Evolutionary conservation across 2,797 vertebrate species (phyloP).

Genomic region (Gadopsis bispinosus): DNA sequence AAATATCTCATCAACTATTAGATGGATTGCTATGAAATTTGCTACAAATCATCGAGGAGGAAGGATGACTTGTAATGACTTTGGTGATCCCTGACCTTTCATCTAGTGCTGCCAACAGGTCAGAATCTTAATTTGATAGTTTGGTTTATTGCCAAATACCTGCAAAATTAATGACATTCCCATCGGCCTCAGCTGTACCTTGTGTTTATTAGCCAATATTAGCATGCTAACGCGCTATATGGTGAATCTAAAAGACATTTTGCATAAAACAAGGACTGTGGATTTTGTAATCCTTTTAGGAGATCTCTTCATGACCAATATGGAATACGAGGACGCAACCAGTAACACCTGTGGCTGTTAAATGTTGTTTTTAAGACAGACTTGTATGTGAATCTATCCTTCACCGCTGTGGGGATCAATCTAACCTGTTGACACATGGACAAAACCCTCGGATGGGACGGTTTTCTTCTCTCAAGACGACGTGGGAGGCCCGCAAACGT

Average conservation of each 20-base stretch:
- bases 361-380: not conserved
- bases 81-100: not conserved
- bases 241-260: not conserved
- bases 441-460: constrained; percentile 10
- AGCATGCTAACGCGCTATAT: not conserved
- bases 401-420: not conserved
- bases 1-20: not conserved
- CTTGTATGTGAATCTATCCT: not conserved
- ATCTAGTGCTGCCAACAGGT: not conserved
- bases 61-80: not conserved
- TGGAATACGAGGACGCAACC: not conserved
- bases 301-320: not conserved
- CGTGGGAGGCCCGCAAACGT: constrained; percentile 8
- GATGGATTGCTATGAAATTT: not conserved
- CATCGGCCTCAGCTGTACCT: not conserved
- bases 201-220: constrained; percentile 6
- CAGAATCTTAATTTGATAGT: not conserved
- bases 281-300: not conserved
- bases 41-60: not conserved
- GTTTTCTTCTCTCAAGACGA: constrained; percentile 9
- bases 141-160: not conserved
- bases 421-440: not conserved
- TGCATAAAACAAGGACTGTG: no score
- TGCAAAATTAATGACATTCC: not conserved
- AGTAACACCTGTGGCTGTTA: no score